Evolutionary conservation across 1,140 invertebrate species (phyloP).

Genomic region (Armadillidium nasatum): DNA sequence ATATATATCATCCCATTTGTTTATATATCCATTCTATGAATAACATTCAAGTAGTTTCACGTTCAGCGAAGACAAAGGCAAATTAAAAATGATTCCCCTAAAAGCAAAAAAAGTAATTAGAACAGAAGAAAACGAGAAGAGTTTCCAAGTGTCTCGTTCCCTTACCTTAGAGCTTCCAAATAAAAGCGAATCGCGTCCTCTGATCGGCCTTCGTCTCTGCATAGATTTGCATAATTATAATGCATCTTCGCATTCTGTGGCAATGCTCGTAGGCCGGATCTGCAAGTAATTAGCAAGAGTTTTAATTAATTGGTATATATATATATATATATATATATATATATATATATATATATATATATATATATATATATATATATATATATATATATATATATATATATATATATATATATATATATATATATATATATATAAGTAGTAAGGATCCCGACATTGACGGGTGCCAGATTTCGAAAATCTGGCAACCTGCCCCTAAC

Average conservation of each 20-base stretch:
- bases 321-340: background rate
- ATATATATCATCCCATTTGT: too few species aligned
- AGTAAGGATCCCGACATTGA: too few species aligned
- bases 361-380: conserved; percentile 6
- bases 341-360: conserved; percentile 6
- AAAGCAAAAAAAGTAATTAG: too few species aligned
- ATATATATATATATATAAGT: background rate
- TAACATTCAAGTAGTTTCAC: too few species aligned
- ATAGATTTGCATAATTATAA: conserved; percentile 84
- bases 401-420: conserved; percentile 6
- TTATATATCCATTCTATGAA: too few species aligned
- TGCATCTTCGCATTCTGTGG: conserved; percentile 83
- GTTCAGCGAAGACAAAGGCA: too few species aligned
- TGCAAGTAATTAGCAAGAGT: conserved; percentile 48
- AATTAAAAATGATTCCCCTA: too few species aligned
- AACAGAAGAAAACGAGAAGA: too few species aligned
- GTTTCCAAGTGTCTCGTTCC: too few species aligned
- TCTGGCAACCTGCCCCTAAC: too few species aligned
- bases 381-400: conserved; percentile 6
- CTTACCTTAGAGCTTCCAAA: background rate
- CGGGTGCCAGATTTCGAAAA: too few species aligned
- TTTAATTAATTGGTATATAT: background rate
- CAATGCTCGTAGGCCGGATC: conserved; percentile 66
- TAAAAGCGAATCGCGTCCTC: background rate
- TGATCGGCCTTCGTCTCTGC: conserved; percentile 58